phyloP scores from a whole-genome alignment of 2,888 invertebrate species.

The Carterocephalus palaemon region DNA sequence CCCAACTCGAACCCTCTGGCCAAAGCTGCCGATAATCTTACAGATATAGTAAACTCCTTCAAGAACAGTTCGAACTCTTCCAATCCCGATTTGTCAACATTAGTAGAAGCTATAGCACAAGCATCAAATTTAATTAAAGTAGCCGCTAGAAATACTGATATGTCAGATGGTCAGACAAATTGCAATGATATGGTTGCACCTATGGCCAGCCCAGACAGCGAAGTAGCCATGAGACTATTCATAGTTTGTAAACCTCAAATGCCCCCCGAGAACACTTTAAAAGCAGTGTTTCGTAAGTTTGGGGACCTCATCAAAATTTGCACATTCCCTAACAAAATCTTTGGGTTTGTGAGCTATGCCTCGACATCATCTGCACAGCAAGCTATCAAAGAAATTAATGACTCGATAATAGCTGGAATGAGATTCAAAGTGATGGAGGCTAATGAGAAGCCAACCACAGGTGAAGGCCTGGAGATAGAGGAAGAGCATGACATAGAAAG shows the following conservation, averaged over 20 bases:
- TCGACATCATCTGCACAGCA: slow-evolving; percentile 85
- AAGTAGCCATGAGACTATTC: slow-evolving; percentile 83
- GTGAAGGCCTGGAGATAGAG: too few relatives aligned
- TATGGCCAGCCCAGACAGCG: slow-evolving; percentile 79
- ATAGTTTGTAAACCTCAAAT: slow-evolving; percentile 82
- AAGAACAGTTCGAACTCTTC: slow-evolving; percentile 57
- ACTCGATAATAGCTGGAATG: slow-evolving; percentile 89
- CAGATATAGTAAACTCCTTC: slow-evolving; percentile 59
- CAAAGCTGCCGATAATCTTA: slow-evolving; percentile 59
- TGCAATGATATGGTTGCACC: slow-evolving; percentile 87
- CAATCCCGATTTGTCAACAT: slow-evolving; percentile 78
- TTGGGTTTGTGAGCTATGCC: slow-evolving; percentile 95
- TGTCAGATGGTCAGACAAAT: too few relatives aligned
- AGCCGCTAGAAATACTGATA: slow-evolving; percentile 60
- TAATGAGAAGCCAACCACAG: slow-evolving; percentile 80
- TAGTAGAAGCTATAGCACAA: slow-evolving; percentile 88
- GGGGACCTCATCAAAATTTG: slow-evolving; percentile 94
- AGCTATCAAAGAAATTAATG: slow-evolving; percentile 86
- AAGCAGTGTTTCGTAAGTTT: slow-evolving; percentile 93
- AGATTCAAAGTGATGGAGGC: slow-evolving; percentile 93
- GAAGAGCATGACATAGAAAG: slow-evolving; percentile 48
- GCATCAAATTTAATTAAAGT: slow-evolving; percentile 87
- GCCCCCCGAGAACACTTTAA: slow-evolving; percentile 86
- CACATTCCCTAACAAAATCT: slow-evolving; percentile 92
- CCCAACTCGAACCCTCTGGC: slow-evolving; percentile 74